Evolutionary conservation across 2,888 invertebrate species (phyloP).

Genomic region (Camptogramma bilineatum): DNA sequence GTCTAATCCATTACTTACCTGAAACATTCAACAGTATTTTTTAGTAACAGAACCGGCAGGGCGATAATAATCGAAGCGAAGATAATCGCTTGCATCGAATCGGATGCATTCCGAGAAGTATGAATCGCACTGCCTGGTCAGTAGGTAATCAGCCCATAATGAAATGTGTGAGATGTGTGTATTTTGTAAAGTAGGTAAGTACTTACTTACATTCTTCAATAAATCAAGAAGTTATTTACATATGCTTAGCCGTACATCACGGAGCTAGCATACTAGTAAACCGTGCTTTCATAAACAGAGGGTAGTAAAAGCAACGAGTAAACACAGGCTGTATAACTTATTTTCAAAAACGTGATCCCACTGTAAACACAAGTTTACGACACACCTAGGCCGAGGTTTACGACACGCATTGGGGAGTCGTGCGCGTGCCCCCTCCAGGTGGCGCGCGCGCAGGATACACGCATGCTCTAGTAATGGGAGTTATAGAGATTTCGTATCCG

Average conservation of each 20-base stretch:
- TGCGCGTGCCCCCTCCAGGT: slow-evolving; percentile 63
- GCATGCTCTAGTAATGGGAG: slow-evolving; percentile 44
- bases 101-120: too few relatives aligned
- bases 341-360: slow-evolving; percentile 46
- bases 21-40: too few relatives aligned
- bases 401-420: slow-evolving; percentile 67
- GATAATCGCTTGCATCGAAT: too few relatives aligned
- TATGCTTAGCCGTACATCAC: background rate
- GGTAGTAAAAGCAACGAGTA: background rate
- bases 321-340: slow-evolving; percentile 27
- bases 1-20: too few relatives aligned
- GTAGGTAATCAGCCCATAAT: too few relatives aligned
- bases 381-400: slow-evolving; percentile 56
- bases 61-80: too few relatives aligned
- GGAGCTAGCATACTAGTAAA: background rate
- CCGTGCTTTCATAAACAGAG: background rate
- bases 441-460: slow-evolving; percentile 72
- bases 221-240: too few relatives aligned
- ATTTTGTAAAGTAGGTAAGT: too few relatives aligned
- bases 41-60: too few relatives aligned
- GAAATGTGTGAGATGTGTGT: too few relatives aligned
- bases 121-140: too few relatives aligned
- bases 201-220: too few relatives aligned
- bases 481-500: slow-evolving; percentile 7
- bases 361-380: slow-evolving; percentile 58